Conservation (phyloP, 2,797 vertebrate species). For the Oreonectes daqikongensis region DNA sequence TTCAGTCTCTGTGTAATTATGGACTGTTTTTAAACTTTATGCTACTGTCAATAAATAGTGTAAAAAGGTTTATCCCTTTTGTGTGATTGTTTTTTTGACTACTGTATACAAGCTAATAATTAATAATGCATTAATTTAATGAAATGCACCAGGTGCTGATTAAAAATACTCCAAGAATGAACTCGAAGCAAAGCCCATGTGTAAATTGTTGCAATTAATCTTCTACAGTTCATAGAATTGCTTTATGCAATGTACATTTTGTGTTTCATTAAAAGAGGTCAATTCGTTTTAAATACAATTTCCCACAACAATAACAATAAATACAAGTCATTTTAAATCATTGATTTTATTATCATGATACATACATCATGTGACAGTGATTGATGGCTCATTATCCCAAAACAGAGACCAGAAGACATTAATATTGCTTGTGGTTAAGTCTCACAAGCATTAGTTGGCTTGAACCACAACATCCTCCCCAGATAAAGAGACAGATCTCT, state of each 20-base stretch:
- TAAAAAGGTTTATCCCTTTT: conserved; percentile 20
- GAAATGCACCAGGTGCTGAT: too few relatives aligned
- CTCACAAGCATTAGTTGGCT: not conserved
- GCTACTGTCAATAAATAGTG: conserved; percentile 76
- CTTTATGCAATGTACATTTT: too few relatives aligned
- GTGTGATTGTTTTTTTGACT: not conserved
- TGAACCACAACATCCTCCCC: not conserved
- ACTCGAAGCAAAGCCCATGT: too few relatives aligned
- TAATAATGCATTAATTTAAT: too few relatives aligned
- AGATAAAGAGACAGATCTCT: not conserved
- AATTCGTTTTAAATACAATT: not conserved
- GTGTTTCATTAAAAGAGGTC: too few relatives aligned
- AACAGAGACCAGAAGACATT: not conserved
- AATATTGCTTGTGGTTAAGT: not conserved
- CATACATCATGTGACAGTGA: conserved; percentile 1
- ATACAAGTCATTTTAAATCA: conserved; percentile 28
- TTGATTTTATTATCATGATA: conserved; percentile 19
- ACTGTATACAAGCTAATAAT: not conserved
- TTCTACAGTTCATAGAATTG: too few relatives aligned
- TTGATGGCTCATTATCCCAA: conserved; percentile 10
- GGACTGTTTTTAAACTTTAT: conserved; percentile 73
- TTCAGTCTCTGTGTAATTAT: conserved; percentile 61
- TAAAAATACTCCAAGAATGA: too few relatives aligned
- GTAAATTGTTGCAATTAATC: too few relatives aligned
- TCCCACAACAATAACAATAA: conserved; percentile 34